A percentile compares a stretch with the other conserved stretches of the same genome.
These are phyloP conservation scores for Malurus elegans DNA, from an alignment of 2,113 vertebrate genomes.

Conservation along the genomic window DNA sequence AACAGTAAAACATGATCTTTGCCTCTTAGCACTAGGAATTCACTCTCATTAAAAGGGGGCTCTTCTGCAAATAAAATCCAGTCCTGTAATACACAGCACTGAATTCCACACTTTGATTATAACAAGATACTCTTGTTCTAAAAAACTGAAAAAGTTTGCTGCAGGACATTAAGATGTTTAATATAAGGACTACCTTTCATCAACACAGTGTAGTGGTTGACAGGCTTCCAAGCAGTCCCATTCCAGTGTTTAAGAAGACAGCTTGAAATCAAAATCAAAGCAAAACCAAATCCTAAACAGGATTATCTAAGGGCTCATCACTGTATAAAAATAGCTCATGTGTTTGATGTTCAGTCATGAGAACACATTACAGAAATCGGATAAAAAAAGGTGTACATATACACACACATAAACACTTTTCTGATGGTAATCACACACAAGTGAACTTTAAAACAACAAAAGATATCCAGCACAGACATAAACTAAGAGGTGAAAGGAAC, in stretches of 20 bases:
- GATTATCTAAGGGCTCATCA: not conserved
- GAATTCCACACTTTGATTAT: not conserved
- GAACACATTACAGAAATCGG: not conserved
- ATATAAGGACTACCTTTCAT: not conserved
- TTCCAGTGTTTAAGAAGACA: not conserved
- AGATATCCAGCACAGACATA: not conserved
- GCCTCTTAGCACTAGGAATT: conserved; percentile 44
- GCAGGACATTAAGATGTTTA: not conserved
- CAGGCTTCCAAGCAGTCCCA: not conserved
- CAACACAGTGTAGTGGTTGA: not conserved
- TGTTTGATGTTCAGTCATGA: not conserved
- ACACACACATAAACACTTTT: not conserved
- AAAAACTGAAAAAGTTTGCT: not conserved
- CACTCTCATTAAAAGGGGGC: conserved; percentile 7
- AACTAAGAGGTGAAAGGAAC: not conserved
- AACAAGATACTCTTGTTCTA: not conserved
- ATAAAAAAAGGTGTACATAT: not conserved
- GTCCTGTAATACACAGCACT: not conserved
- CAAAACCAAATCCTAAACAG: not conserved
- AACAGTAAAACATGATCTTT: conserved; percentile 50
- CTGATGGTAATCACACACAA: not conserved
- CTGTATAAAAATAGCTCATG: not conserved
- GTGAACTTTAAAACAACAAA: not conserved
- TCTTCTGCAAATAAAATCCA: conserved; percentile 34
- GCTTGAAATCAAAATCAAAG: not conserved